Conservation (phyloP, 2,113 vertebrate species). For the Probosciger aterrimus region DNA sequence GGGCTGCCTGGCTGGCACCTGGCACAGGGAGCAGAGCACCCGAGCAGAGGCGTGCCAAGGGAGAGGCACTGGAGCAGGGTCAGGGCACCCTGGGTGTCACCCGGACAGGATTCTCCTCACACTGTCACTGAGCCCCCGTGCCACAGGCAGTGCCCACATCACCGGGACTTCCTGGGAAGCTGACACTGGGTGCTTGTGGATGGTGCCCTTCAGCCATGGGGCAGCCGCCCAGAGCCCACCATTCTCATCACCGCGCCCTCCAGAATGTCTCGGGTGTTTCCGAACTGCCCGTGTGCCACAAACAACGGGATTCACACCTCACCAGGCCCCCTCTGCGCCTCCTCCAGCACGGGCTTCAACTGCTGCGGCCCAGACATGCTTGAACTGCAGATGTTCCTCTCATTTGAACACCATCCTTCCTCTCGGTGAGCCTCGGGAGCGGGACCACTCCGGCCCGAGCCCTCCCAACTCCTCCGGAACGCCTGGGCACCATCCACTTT, state of each 20-base stretch:
- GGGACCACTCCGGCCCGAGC: not conserved
- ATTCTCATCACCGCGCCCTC: rapidly evolving
- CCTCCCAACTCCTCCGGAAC: not conserved
- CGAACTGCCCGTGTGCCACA: not conserved
- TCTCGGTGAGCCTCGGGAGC: not conserved
- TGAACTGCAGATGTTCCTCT: not conserved
- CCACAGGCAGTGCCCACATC: rapidly evolving
- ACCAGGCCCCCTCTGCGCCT: rapidly evolving
- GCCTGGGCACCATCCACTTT: not conserved
- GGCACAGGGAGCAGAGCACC: not conserved
- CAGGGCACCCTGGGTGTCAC: not conserved
- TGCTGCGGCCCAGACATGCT: not conserved
- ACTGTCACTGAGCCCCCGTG: rapidly evolving
- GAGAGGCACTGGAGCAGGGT: rapidly evolving
- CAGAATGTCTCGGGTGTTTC: not conserved
- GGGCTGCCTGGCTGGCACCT: not conserved
- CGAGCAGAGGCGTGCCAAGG: rapidly evolving
- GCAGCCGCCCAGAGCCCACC: not conserved
- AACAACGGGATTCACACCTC: not conserved
- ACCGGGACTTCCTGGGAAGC: not conserved
- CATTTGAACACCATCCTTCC: not conserved
- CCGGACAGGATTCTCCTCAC: not conserved
- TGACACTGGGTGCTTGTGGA: rapidly evolving
- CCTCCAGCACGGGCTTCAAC: not conserved
- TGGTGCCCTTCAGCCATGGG: rapidly evolving